Evolutionary conservation across 2,113 vertebrate genomes (phyloP).

Genomic region (Raja brachyura): DNA sequence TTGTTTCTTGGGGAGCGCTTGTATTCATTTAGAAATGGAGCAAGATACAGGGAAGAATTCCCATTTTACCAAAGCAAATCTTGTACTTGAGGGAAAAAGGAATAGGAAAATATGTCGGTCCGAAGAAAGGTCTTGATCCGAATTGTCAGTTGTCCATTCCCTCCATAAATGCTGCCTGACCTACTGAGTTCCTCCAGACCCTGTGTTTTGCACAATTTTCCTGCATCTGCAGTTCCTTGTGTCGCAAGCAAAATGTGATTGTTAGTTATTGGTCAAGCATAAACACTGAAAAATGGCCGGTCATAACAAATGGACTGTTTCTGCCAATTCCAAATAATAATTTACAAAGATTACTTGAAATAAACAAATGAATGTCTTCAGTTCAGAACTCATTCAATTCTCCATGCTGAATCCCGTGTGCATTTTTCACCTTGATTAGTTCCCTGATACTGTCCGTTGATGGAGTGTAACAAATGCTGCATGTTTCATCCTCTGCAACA

Average conservation of each 20-base stretch:
- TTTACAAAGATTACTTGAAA: not conserved
- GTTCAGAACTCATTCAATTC: not conserved
- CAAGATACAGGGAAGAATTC: not conserved
- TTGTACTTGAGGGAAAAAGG: not conserved
- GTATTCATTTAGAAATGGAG: not conserved
- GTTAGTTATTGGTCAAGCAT: not conserved
- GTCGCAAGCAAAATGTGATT: too few relatives aligned
- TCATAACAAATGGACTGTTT: not conserved
- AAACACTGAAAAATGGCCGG: not conserved
- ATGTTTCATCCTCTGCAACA: not conserved
- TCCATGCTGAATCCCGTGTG: not conserved
- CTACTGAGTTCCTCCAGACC: too few relatives aligned
- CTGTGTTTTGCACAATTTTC: too few relatives aligned
- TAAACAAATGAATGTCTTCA: not conserved
- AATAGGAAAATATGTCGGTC: not conserved
- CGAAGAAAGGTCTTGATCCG: too few relatives aligned
- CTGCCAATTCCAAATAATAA: not conserved
- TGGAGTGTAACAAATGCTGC: not conserved
- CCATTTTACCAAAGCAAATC: not conserved
- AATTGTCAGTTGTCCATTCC: too few relatives aligned
- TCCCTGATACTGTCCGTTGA: not conserved
- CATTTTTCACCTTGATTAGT: not conserved
- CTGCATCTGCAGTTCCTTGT: too few relatives aligned
- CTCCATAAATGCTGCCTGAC: too few relatives aligned
- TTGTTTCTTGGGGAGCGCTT: too few relatives aligned